Conservation (phyloP, 1,140 invertebrate species). For the Scaptomyza montana region DNA sequence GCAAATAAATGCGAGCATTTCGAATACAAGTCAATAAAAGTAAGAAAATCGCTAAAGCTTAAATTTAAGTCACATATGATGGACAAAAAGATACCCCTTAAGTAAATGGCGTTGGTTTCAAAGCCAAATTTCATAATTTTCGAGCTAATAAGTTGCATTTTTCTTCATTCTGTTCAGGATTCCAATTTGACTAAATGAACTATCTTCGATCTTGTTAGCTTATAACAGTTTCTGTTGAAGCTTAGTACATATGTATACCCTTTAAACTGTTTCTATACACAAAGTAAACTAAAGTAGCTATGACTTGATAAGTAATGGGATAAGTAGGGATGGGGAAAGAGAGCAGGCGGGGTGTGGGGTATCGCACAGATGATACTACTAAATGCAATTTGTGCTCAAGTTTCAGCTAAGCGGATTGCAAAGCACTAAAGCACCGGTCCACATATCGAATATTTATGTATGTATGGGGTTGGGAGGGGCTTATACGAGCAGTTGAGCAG, state of each 20-base stretch:
- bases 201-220: not conserved
- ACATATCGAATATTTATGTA: constrained; percentile 75
- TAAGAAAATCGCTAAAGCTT: constrained; percentile 26
- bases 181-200: too few relatives aligned
- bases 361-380: constrained; percentile 29
- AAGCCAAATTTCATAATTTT: too few relatives aligned
- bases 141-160: too few relatives aligned
- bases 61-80: too few relatives aligned
- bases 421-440: constrained; percentile 49
- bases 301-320: constrained; percentile 19
- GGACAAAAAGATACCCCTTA: constrained; percentile 7
- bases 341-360: constrained; percentile 8
- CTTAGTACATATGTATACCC: not conserved
- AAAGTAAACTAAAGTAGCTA: constrained; percentile 48
- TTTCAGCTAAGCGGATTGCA: constrained; percentile 75
- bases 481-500: not conserved
- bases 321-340: not conserved
- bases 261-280: constrained; percentile 7
- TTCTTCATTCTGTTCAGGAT: too few relatives aligned
- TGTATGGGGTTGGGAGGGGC: not conserved
- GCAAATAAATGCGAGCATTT: constrained; percentile 68
- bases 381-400: constrained; percentile 77
- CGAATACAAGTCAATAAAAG: constrained; percentile 38
- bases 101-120: not conserved
- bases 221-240: not conserved